A percentile compares a stretch with the other conserved stretches of the same genome.
Evolutionary conservation across 2,797 vertebrate species (phyloP).

Genomic region (Lates japonicus): DNA sequence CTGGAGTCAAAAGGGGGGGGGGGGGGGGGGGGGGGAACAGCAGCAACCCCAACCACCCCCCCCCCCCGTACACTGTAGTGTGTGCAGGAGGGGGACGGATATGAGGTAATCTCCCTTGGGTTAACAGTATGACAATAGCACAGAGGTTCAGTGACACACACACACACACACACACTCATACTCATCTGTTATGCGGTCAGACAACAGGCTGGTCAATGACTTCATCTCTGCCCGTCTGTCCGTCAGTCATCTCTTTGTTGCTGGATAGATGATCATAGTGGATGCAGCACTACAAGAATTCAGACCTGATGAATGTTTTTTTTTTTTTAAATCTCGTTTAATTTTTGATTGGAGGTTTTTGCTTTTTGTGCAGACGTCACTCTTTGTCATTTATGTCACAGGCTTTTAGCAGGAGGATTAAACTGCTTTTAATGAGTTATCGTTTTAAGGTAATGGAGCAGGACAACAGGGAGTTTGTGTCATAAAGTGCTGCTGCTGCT

Average conservation of each 20-base stretch:
- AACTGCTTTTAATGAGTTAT: conserved; percentile 36
- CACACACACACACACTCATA: conserved; percentile 53
- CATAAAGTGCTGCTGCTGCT: conserved; percentile 17
- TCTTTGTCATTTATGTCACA: not conserved
- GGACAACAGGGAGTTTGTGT: conserved; percentile 27
- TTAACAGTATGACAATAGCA: conserved; percentile 74
- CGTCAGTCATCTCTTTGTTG: conserved; percentile 79
- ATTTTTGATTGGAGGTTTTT: conserved; percentile 36
- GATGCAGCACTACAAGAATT: conserved; percentile 39
- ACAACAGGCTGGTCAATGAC: conserved; percentile 79
- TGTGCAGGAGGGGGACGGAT: conserved; percentile 52
- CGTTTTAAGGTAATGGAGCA: conserved; percentile 38
- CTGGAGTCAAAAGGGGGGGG: conserved; percentile 20
- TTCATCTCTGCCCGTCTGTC: conserved; percentile 77
- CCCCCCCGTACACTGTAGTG: conserved; percentile 34
- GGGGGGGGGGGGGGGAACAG: conserved; percentile 19
- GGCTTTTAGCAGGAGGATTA: conserved; percentile 53
- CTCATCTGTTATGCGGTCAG: conserved; percentile 65
- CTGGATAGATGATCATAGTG: conserved; percentile 50
- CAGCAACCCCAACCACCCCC: conserved; percentile 3
- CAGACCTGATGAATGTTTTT: conserved; percentile 19
- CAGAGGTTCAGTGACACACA: conserved; percentile 61
- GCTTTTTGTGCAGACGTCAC: not conserved
- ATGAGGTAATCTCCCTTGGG: conserved; percentile 85
- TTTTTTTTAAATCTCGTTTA: not conserved